Percentiles rank a stretch among this genome's conserved stretches.
Evolutionary conservation across 1,140 invertebrate genomes (phyloP).

Genomic region (Phenacoccus solenopsis): DNA sequence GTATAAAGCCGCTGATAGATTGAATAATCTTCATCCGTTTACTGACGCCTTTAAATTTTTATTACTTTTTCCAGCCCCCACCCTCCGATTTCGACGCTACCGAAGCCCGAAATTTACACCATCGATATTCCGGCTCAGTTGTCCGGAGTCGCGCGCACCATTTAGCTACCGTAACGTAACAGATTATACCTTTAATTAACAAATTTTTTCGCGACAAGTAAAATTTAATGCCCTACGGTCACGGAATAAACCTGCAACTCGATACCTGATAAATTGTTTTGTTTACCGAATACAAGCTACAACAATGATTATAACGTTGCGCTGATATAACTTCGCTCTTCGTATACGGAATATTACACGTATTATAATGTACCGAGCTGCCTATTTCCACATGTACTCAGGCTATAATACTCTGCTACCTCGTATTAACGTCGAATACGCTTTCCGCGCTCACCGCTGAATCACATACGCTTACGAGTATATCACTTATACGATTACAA

Average conservation of each 20-base stretch:
- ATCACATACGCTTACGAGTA: too few relatives aligned
- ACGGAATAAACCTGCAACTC: neutral
- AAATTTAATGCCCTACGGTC: neutral
- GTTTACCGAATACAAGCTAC: neutral
- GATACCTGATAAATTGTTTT: neutral
- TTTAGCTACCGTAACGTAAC: neutral
- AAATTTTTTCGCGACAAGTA: neutral
- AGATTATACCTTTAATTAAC: neutral
- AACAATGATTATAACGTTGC: neutral
- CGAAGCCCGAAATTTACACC: neutral
- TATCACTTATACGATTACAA: too few relatives aligned
- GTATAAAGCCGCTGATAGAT: neutral
- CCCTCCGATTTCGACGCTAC: neutral
- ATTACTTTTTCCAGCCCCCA: neutral
- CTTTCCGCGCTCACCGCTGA: too few relatives aligned
- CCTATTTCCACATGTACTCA: too few relatives aligned
- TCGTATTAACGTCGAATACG: too few relatives aligned
- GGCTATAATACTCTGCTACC: too few relatives aligned
- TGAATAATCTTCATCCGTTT: slow-evolving; percentile 12
- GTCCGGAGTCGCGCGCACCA: neutral
- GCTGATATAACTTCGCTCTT: too few relatives aligned
- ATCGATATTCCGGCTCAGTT: neutral
- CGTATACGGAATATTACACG: too few relatives aligned
- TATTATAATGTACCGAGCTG: too few relatives aligned
- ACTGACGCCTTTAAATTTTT: slow-evolving; percentile 2